Conservation (phyloP, 2,113 vertebrate genomes). For the Labeo rohita region DNA sequence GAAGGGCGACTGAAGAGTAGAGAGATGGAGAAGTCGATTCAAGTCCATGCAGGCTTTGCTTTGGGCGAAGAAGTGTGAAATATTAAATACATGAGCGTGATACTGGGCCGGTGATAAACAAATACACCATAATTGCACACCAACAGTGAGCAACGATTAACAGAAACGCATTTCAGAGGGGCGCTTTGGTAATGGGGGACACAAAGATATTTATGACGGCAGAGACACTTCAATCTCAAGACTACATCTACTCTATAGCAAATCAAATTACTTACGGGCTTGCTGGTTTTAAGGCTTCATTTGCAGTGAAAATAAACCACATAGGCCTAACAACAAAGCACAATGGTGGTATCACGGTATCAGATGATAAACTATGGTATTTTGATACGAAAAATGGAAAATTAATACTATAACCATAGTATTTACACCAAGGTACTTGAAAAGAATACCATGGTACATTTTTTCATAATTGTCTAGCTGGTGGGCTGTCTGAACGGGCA, state of each 20-base stretch:
- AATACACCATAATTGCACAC: slow-evolving; percentile 11
- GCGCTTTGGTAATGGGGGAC: background rate
- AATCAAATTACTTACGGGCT: slow-evolving; percentile 11
- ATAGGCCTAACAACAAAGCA: background rate
- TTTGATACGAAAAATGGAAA: background rate
- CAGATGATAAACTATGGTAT: background rate
- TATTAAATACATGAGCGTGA: slow-evolving; percentile 13
- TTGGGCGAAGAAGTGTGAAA: slow-evolving; percentile 33
- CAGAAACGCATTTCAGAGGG: slow-evolving; percentile 2
- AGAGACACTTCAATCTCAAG: background rate
- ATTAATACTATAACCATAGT: background rate
- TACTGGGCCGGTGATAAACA: slow-evolving; percentile 9
- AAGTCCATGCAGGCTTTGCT: slow-evolving; percentile 19
- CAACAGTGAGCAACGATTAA: slow-evolving; percentile 8
- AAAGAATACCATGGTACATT: background rate
- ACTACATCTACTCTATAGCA: background rate
- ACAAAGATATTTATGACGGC: background rate
- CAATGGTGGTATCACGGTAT: background rate
- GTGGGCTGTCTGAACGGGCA: background rate
- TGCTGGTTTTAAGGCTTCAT: background rate
- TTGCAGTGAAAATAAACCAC: background rate
- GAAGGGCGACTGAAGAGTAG: slow-evolving; percentile 53
- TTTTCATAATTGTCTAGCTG: background rate
- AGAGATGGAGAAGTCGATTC: slow-evolving; percentile 9
- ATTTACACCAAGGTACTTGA: background rate